Evolutionary conservation across 2,113 vertebrate species (phyloP).

Genomic region (Seriola aureovittata): DNA sequence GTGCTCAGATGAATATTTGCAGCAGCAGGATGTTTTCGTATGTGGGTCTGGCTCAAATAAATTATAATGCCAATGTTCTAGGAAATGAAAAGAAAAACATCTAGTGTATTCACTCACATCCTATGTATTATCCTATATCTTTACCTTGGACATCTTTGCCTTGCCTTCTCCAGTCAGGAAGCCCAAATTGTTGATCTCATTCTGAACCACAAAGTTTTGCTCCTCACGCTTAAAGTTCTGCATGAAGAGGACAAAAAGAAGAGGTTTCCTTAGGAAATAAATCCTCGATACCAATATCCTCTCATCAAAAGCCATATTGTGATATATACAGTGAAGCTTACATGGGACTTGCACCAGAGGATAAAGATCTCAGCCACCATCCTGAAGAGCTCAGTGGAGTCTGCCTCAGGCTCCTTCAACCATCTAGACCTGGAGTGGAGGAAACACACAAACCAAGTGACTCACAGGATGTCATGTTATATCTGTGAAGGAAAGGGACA

Average conservation of each 20-base stretch:
- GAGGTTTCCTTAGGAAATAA: neutral
- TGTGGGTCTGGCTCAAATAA: neutral
- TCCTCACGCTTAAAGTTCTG: conserved; percentile 99
- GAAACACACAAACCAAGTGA: neutral
- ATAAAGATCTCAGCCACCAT: conserved; percentile 99
- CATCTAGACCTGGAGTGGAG: conserved; percentile 89
- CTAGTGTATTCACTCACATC: neutral
- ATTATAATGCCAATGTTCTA: too few species aligned
- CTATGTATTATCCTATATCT: neutral
- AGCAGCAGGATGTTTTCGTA: neutral
- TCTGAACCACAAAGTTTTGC: conserved; percentile 99
- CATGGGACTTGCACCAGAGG: conserved; percentile 98
- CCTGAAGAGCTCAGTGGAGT: conserved; percentile 95
- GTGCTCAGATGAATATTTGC: neutral
- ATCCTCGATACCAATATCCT: neutral
- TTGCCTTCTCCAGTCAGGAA: conserved; percentile 96
- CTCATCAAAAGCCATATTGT: neutral
- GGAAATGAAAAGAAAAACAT: too few species aligned
- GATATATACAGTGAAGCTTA: conserved; percentile 75
- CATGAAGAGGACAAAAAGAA: conserved; percentile 20
- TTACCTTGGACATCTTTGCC: conserved; percentile 98
- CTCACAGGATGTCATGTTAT: neutral
- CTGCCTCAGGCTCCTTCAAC: conserved; percentile 92
- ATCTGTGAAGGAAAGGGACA: neutral
- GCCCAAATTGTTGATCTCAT: conserved; percentile 98